Percentiles rank a stretch among this genome's conserved stretches.
Evolutionary conservation across 1,140 invertebrate species (phyloP).

Genomic region (Contarinia nasturtii): DNA sequence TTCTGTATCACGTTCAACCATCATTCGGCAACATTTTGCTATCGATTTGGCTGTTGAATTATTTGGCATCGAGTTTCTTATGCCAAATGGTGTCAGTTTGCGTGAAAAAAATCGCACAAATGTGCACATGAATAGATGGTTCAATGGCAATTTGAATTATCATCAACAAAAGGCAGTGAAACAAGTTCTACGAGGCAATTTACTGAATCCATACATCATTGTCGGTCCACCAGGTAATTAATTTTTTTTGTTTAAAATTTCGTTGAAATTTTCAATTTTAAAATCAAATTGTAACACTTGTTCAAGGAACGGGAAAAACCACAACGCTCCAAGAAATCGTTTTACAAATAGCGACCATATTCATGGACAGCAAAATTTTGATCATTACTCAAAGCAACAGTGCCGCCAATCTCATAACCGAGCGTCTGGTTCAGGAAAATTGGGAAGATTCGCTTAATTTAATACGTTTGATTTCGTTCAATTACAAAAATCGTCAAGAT

Average conservation of each 20-base stretch:
- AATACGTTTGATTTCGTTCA: slow-evolving; percentile 45
- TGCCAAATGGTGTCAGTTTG: slow-evolving; percentile 31
- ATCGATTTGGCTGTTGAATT: slow-evolving; percentile 31
- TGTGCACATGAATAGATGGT: slow-evolving; percentile 33
- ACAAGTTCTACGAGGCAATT: slow-evolving; percentile 51
- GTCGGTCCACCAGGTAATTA: slow-evolving; percentile 70
- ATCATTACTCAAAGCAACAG: slow-evolving; percentile 77
- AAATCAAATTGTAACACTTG: too few species aligned
- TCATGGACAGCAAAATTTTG: slow-evolving; percentile 46
- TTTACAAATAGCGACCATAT: slow-evolving; percentile 47
- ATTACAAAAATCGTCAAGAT: slow-evolving; percentile 32
- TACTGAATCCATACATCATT: slow-evolving; percentile 71
- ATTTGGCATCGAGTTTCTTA: slow-evolving; percentile 37
- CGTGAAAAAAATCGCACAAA: slow-evolving; percentile 3
- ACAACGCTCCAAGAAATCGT: slow-evolving; percentile 74
- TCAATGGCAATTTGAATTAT: slow-evolving; percentile 53
- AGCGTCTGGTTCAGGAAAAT: slow-evolving; percentile 38
- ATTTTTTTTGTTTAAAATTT: too few species aligned
- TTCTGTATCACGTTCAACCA: slow-evolving; percentile 31
- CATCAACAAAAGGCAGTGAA: slow-evolving; percentile 60
- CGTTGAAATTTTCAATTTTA: too few species aligned
- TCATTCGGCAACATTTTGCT: slow-evolving; percentile 45
- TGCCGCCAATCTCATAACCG: slow-evolving; percentile 61
- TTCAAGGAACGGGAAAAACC: slow-evolving; percentile 66
- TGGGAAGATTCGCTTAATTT: slow-evolving; percentile 38